Percentiles rank a stretch among this genome's conserved stretches.
Conservation (phyloP, 2,797 vertebrate species). For the Sebastes kiyomatsui region DNA sequence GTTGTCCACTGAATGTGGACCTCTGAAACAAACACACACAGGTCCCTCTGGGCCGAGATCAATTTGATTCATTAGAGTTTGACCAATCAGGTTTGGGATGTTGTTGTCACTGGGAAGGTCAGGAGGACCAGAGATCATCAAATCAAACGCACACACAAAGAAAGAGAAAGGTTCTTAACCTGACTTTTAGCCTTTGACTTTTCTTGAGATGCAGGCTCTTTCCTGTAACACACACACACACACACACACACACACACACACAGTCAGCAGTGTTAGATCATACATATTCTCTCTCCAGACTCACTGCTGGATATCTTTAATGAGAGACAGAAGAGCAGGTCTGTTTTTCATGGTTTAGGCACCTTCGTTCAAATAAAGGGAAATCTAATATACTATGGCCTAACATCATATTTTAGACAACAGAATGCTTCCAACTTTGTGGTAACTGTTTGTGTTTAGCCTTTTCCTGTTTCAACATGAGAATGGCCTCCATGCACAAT, state of each 20-base stretch:
- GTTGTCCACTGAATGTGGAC: not conserved
- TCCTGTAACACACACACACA: not conserved
- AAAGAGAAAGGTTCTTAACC: not conserved
- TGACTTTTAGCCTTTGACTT: conserved; percentile 17
- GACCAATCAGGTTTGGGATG: conserved; percentile 26
- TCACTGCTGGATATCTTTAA: too few relatives aligned
- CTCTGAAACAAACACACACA: conserved; percentile 7
- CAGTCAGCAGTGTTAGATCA: too few relatives aligned
- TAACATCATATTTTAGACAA: too few relatives aligned
- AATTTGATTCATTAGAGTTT: conserved; percentile 32
- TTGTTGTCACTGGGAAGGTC: conserved; percentile 29
- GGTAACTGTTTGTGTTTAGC: too few relatives aligned
- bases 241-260: not conserved
- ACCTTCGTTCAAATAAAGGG: too few relatives aligned
- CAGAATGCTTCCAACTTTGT: too few relatives aligned
- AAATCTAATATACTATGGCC: too few relatives aligned
- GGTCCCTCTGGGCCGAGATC: not conserved
- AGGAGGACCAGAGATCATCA: conserved; percentile 2
- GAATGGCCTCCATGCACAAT: too few relatives aligned
- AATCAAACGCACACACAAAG: not conserved
- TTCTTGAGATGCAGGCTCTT: not conserved
- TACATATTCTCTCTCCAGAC: too few relatives aligned
- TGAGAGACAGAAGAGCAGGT: too few relatives aligned
- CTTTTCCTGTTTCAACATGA: too few relatives aligned
- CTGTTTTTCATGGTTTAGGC: too few relatives aligned